Evolutionary conservation across 23 tunicate genomes (phyloP), one percentile per base, ranked within the genome.

Genomic region (Trididemnum nubilum): DNA sequence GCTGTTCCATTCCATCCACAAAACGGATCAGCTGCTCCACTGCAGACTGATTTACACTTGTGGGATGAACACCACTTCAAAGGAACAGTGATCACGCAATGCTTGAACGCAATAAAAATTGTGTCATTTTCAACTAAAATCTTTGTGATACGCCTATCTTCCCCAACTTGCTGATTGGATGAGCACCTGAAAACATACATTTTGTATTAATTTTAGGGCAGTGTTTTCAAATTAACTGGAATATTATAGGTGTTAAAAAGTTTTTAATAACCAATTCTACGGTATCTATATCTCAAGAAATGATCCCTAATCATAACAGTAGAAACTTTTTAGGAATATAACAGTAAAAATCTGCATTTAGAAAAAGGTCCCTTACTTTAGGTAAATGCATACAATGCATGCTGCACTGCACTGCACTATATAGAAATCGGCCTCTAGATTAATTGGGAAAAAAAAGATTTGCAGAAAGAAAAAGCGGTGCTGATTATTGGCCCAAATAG

Each of bases 1-100:
- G 61, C 26, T 34, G 79, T 52, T 22, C 81, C 91, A 77, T 72
- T 81, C 97, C 97, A 91, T 15, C 97, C 97, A 61, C 97, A 91
- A 40, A 86, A 86, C 5, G 97, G 97, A 44, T 91, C 85, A 0
- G 87, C 97, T 0, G 97, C 77, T 37, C 81, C 97, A n/a, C 76
- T 22, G 59, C 97, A 91, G 1, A 85, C 72, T 1, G 83, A 34
- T 85, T 76, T 34, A 81, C 96, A 90, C 50, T 57, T 27, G 34
- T 90, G 83, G 1, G 77, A 50, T 15, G 65, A 49, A 57, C 97
- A 91, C 12, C 81, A 31, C 29, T 37, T 35, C 72, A 91, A 27
- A 0, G 97, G 91, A 33, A 82, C 76, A 30, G 87, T 58, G 18
- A 91, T 65, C 36, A 86, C 80, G 59, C 97, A 91, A 71, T 86